These are phyloP conservation scores for Selenia dentaria DNA, from an alignment of 2,888 invertebrate genomes.

Conservation along the genomic window DNA sequence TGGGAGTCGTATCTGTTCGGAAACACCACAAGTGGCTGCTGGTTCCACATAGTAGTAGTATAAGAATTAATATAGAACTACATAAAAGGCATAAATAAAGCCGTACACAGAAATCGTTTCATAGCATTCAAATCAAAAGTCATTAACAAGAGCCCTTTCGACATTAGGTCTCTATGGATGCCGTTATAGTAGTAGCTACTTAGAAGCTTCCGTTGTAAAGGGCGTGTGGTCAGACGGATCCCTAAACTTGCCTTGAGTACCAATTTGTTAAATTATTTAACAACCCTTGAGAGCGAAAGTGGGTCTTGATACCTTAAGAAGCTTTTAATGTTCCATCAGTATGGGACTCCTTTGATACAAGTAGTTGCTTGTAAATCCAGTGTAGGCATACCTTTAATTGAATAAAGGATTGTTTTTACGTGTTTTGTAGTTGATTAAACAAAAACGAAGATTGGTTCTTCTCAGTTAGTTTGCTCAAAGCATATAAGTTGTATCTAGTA, in stretches of 20 bases:
- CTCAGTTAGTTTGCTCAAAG: no score
- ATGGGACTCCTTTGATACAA: slow-evolving; percentile 18
- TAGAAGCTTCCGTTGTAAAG: slow-evolving; percentile 72
- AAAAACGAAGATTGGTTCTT: no score
- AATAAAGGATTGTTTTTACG: not conserved
- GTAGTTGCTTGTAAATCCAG: slow-evolving; percentile 9
- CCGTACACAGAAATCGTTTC: no score
- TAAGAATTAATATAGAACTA: no score
- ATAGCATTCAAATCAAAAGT: slow-evolving; percentile 24
- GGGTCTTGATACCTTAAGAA: slow-evolving; percentile 47
- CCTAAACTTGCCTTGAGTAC: slow-evolving; percentile 71
- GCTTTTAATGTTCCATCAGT: slow-evolving; percentile 52
- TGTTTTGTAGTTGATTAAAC: no score
- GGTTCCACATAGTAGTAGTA: no score
- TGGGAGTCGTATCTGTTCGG: no score
- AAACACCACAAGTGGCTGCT: no score
- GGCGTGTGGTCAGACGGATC: slow-evolving; percentile 75
- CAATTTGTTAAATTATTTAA: slow-evolving; percentile 80
- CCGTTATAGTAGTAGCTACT: slow-evolving; percentile 61
- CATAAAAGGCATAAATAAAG: no score
- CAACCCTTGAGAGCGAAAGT: slow-evolving; percentile 52
- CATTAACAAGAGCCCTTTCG: slow-evolving; percentile 30
- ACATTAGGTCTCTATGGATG: slow-evolving; percentile 57
- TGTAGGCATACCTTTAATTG: slow-evolving; percentile 12
- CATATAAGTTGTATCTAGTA: no score